Conservation (phyloP, 2,113 vertebrate genomes). For the Otis tarda region DNA sequence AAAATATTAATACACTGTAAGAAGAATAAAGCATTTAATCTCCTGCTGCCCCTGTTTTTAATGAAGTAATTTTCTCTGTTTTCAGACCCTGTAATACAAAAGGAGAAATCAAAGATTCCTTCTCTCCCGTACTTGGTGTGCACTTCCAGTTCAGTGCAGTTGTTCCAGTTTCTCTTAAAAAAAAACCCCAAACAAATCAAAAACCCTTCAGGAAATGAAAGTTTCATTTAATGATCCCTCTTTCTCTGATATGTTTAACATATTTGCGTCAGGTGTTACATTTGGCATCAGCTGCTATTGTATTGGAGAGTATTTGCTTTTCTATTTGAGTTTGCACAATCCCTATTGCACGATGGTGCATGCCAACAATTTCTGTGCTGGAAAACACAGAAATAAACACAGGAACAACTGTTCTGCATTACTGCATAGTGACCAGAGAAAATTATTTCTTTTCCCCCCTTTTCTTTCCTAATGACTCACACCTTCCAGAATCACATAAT, state of each 20-base stretch:
- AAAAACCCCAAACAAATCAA: not conserved
- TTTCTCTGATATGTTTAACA: not conserved
- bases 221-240: not conserved
- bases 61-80: not conserved
- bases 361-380: conserved; percentile 52
- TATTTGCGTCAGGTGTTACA: conserved; percentile 4
- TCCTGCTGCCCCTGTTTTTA: not conserved
- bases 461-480: conserved; percentile 59
- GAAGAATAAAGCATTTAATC: not conserved
- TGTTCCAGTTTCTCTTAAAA: not conserved
- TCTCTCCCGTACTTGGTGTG: not conserved
- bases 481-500: conserved; percentile 54
- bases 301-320: conserved; percentile 43
- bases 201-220: conserved; percentile 16
- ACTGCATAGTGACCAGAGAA: conserved; percentile 49
- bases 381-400: conserved; percentile 69
- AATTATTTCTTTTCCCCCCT: not conserved
- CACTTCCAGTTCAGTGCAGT: not conserved
- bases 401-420: conserved; percentile 57
- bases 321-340: conserved; percentile 45
- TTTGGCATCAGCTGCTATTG: conserved; percentile 42
- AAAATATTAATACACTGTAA: conserved; percentile 1
- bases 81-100: not conserved
- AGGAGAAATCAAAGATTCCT: conserved; percentile 20
- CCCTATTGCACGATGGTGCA: conserved; percentile 8